Base-by-base conservation (phyloP, 2,113 vertebrate species). In the Pao palembangensis region DNA sequence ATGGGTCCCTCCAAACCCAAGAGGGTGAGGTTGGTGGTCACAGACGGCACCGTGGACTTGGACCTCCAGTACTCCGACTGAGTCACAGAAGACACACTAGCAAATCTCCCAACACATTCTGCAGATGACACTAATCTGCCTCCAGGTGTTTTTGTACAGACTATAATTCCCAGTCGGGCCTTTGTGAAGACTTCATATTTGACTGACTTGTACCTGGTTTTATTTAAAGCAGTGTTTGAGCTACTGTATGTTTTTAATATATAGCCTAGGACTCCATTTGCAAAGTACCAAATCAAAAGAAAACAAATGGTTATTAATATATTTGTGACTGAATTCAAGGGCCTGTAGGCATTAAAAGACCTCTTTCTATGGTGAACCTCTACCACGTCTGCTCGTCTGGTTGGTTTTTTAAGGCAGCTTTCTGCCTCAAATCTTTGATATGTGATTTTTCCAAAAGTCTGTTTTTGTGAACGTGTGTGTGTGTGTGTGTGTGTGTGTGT, bases 11-110 rank as follows among this genome's bases (percentile, higher is more conserved):
- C 85, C 19, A 92, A 91, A 71, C 91, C 91, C 63, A 91, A 90
- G 73, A 81, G 91, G 46, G 90, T 92, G 60, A 85, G 91, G 75
- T 71, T 92, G n/a, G 91, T 92, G 47, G 91, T 92, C 28, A 91
- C 89, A 1, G 90, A 92, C 13, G 90, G 88, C 66, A 90, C 89
- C 10, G 89, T 92, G 23, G 91, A 91, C 72, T 75, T 92, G 51
- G 90, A 92, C 67, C 85, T 92, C 41, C 90, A 92, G 77, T 91
- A 91, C 77, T 89, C 91, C 0, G 90, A 92, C 62, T 91, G 72
- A 90, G 70, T 58, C 18, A 8, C 44, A 76, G 31, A n/a, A 25
- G 23, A 25, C 23, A 5, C 3, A 5, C 23, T 25, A 5, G 23
- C 23, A 25, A n/a, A n/a, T n/a, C n/a, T n/a, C n/a, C n/a, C n/a